These are phyloP conservation scores for Norana najaformis DNA, from an alignment of 2,888 invertebrate species.

Conservation along the genomic window DNA sequence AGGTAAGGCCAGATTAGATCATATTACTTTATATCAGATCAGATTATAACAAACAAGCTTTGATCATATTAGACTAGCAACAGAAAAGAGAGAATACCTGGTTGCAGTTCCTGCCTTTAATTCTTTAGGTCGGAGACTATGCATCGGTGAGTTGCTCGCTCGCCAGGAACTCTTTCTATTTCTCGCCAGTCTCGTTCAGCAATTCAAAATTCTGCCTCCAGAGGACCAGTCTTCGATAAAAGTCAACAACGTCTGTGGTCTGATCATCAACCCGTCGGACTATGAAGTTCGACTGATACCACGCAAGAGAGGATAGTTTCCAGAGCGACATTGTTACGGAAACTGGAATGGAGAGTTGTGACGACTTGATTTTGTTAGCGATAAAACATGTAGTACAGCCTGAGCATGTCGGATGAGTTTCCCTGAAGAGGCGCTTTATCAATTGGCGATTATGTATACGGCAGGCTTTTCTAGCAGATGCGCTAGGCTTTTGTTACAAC, in stretches of 20 bases:
- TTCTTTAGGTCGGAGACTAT: slow-evolving; percentile 20
- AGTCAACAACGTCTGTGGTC: background rate
- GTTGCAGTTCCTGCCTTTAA: background rate
- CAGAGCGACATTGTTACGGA: background rate
- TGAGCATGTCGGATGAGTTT: no score
- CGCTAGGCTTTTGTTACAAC: no score
- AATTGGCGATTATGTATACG: no score
- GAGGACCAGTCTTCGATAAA: background rate
- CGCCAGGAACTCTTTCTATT: slow-evolving; percentile 28
- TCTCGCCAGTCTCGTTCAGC: slow-evolving; percentile 15
- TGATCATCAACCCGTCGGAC: background rate
- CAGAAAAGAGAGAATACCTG: background rate
- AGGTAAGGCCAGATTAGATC: no score
- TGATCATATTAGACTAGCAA: background rate
- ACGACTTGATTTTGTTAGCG: no score
- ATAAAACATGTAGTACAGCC: no score
- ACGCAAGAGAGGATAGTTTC: background rate
- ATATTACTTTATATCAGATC: no score
- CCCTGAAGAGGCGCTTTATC: no score
- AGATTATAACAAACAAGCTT: no score
- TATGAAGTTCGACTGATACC: slow-evolving; percentile 16
- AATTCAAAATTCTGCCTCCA: slow-evolving; percentile 26
- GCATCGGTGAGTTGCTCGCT: slow-evolving; percentile 21
- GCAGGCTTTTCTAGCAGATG: no score
- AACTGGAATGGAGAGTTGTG: no score